Evolutionary conservation across 2,888 invertebrate species (phyloP).

Genomic region (Epinotia brunnichana): DNA sequence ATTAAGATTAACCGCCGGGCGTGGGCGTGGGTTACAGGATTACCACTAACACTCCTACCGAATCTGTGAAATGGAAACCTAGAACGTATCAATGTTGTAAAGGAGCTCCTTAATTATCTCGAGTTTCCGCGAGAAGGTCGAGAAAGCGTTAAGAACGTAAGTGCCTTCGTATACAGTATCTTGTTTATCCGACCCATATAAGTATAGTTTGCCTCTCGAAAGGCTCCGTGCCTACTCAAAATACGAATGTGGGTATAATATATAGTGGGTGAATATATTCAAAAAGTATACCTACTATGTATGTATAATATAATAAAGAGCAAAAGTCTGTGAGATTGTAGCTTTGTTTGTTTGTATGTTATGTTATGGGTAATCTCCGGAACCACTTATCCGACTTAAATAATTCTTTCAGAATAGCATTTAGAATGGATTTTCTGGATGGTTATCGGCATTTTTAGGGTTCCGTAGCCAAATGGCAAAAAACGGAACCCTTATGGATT

Average conservation of each 20-base stretch:
- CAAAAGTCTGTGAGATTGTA: too few relatives aligned
- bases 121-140: conserved; percentile 14
- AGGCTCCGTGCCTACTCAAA: neutral
- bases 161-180: conserved; percentile 11
- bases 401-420: too few relatives aligned
- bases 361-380: too few relatives aligned
- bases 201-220: conserved; percentile 3
- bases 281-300: too few relatives aligned
- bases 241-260: neutral
- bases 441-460: too few relatives aligned
- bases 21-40: conserved; percentile 20
- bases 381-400: too few relatives aligned
- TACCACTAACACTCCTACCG: neutral
- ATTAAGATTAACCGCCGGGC: conserved; percentile 38
- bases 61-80: conserved; percentile 17
- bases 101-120: conserved; percentile 19
- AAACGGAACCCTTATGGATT: too few relatives aligned
- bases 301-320: too few relatives aligned
- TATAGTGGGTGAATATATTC: too few relatives aligned
- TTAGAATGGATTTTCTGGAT: too few relatives aligned
- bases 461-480: too few relatives aligned
- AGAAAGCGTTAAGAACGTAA: conserved; percentile 9
- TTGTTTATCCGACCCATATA: conserved; percentile 7
- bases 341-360: too few relatives aligned
- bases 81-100: conserved; percentile 17